Percentiles rank a stretch among this genome's conserved stretches.
Conservation (phyloP, 1,140 invertebrate genomes). For the Chymomyza costata region DNA sequence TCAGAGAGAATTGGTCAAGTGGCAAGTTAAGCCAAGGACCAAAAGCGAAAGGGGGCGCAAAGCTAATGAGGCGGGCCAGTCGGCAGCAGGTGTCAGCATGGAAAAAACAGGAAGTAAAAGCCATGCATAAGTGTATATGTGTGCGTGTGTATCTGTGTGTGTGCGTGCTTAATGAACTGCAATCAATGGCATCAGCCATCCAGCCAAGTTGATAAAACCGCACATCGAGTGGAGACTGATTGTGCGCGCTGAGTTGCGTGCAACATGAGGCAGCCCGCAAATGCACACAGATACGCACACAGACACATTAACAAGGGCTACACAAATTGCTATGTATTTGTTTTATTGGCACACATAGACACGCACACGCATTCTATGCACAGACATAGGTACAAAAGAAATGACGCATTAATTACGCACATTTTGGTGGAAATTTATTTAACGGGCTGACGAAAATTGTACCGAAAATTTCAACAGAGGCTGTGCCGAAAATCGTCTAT, state of each 20-base stretch:
- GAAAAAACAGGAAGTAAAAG: neutral
- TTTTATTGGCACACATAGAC: conserved; percentile 12
- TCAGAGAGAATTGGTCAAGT: conserved; percentile 16
- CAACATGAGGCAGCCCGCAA: conserved; percentile 52
- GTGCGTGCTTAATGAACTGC: conserved; percentile 69
- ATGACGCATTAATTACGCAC: conserved; percentile 56
- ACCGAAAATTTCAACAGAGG: conserved; percentile 4
- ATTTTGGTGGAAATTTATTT: conserved; percentile 66
- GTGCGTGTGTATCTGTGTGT: conserved; percentile 5
- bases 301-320: neutral
- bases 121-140: conserved; percentile 28
- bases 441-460: conserved; percentile 22
- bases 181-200: conserved; percentile 50
- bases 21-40: conserved; percentile 10
- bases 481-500: no score
- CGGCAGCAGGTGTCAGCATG: conserved; percentile 26
- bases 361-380: conserved; percentile 28
- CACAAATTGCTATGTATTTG: neutral
- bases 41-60: conserved; percentile 31
- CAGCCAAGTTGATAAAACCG: conserved; percentile 54
- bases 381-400: no score
- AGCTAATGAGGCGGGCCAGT: conserved; percentile 52
- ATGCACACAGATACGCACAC: conserved; percentile 23
- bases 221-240: conserved; percentile 37
- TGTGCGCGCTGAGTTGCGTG: conserved; percentile 36